A percentile compares a stretch with the other conserved stretches of the same genome.
These are phyloP conservation scores for Sebastes ruberrimus DNA, from an alignment of 2,797 vertebrate genomes.

Conservation along the genomic window DNA sequence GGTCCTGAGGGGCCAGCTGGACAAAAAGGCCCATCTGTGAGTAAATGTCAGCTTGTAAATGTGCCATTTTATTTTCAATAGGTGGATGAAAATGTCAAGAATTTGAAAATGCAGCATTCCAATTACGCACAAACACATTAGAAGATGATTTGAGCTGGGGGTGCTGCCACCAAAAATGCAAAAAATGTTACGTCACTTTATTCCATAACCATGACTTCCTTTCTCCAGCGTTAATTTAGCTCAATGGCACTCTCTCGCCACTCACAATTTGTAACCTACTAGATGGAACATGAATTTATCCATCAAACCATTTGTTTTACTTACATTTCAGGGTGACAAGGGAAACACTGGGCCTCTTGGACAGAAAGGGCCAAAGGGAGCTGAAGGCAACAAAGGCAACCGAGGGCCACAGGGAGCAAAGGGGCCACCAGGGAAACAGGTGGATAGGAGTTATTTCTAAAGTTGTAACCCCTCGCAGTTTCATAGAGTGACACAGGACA, in stretches of 20 bases:
- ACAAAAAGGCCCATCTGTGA: constrained; percentile 73
- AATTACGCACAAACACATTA: neutral
- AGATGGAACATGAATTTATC: neutral
- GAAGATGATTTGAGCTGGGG: neutral
- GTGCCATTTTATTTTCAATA: neutral
- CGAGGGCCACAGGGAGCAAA: constrained; percentile 64
- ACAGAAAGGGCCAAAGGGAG: constrained; percentile 70
- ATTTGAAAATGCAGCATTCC: neutral
- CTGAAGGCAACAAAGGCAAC: constrained; percentile 67
- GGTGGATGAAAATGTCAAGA: neutral
- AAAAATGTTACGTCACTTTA: neutral
- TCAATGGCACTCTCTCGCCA: neutral
- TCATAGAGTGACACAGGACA: neutral
- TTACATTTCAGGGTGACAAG: constrained; percentile 73
- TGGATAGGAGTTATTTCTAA: constrained; percentile 30
- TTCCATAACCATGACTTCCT: neutral
- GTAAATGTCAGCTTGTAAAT: constrained; percentile 32
- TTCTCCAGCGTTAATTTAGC: neutral
- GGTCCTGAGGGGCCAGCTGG: constrained; percentile 68
- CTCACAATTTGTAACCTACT: neutral
- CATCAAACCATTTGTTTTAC: neutral
- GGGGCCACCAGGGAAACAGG: constrained; percentile 75
- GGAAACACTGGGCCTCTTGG: constrained; percentile 68
- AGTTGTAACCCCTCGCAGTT: neutral
- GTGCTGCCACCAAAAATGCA: neutral